Evolutionary conservation across 2,113 vertebrate genomes (phyloP), one percentile per base, ranked within the genome.

Genomic region (Tragelaphus scriptus): DNA sequence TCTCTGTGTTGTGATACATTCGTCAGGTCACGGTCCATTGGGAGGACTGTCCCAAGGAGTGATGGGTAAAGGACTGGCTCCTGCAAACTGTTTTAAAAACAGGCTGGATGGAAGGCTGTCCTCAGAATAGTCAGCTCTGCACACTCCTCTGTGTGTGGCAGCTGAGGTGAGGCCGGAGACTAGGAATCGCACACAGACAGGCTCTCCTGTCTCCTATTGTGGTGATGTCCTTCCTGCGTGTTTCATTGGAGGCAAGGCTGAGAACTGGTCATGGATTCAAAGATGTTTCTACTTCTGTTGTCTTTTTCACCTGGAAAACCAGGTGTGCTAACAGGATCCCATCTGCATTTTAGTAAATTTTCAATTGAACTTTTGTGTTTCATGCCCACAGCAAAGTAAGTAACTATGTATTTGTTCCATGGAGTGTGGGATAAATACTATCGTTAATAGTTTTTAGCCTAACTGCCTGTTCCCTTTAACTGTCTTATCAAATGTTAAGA

Each of bases 391-490:
- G 30, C 28, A 85, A 85, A 7, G 14, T 87, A 1, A 40, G 7
- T 8, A 49, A 23, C 5, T 86, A 1, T 44, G 16, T 81, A 61
- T 40, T 92, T 90, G 36, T 85, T 85, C 79, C 15, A 5, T 44
- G 51, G 59, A 40, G 17, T 15, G 0, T 51, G 23, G 59, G 61
- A 51, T 93, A 86, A 32, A 28, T 91, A 28, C 47, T 87, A 32
- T 68, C 9, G 11, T 91, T 91, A 82, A 88, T 47, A 89, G 30
- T 65, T 91, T 90, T 95, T 91, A 90, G 32, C 44, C 4, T 94
- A 85, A 53, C 51, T 53, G 55, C n/a, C 53, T 77, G 97, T 97
- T 90, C 32, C 7, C 12, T 89, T 95, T 94, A 88, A 95, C 88
- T 85, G 82, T 75, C 32, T 92, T 92, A 32, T 53, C 26, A 71